Evolutionary conservation across 2,113 vertebrate species (phyloP), one percentile per base, ranked within the genome.

Genomic region (Ictalurus furcatus): DNA sequence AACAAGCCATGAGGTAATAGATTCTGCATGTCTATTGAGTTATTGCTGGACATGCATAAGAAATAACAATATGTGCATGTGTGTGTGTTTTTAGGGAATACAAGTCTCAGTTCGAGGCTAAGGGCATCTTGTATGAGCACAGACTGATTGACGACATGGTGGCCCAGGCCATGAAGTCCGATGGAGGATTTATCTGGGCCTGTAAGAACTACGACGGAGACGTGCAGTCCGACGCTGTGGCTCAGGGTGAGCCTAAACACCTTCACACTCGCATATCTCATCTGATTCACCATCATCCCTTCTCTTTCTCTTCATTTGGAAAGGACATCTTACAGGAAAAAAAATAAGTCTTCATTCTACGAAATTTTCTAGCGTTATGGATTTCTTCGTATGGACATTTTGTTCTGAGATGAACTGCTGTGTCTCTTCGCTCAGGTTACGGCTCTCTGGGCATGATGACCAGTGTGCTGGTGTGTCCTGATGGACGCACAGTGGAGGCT

Each of bases 131-230:
- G 98, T 99, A 99, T 44, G 98, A 99, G 90, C 98, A 99, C 85
- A 96, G 98, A 17, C 97, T 99, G 71, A 99, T 99, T 17, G 98
- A 99, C 63, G 98, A 99, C 93, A 99, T 99, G 98, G 98, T 99
- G 94, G 98, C 98, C 80, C 98, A 99, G 94, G 98, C 96, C 34
- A 94, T 99, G 96, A 99, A 99, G 88, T 99, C 98, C 2, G 98
- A 99, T 56, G 98, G 98, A 58, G 98, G 98, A 59, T 99, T 99
- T 94, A 98, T 99, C 88, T 99, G 98, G 98, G 98, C 98, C 90
- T 99, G 98, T 92, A 99, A 99, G 93, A 99, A 99, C 95, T 99
- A 99, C 0, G 98, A 99, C 37, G 98, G 98, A 0, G 98, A 99
- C n/a, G 98, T 99, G 4, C 98, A 99, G 93, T 99, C 98, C 0